These are phyloP conservation scores for Tachypleus tridentatus DNA, from an alignment of 1,140 invertebrate species.

Conservation along the genomic window DNA sequence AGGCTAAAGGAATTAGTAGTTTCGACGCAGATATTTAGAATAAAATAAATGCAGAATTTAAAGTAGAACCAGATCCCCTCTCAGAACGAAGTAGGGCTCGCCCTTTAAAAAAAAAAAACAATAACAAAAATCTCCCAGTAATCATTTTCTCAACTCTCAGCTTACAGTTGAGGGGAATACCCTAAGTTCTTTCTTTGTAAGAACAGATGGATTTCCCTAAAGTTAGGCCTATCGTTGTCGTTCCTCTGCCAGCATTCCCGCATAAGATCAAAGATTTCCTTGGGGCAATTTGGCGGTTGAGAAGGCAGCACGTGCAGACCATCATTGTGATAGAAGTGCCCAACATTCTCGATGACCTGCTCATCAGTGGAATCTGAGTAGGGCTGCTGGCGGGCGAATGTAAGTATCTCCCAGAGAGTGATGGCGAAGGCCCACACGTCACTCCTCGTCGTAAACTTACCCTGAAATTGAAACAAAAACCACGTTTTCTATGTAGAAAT, in stretches of 20 bases:
- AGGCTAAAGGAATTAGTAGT: too few relatives aligned
- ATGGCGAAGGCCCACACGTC: slow-evolving; percentile 85
- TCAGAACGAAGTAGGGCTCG: too few relatives aligned
- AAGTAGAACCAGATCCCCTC: too few relatives aligned
- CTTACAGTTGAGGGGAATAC: slow-evolving; percentile 35
- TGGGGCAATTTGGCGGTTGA: slow-evolving; percentile 67
- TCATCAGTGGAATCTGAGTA: slow-evolving; percentile 63
- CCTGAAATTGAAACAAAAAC: slow-evolving; percentile 42
- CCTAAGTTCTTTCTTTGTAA: slow-evolving; percentile 79
- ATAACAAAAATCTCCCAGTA: too few relatives aligned
- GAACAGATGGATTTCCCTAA: slow-evolving; percentile 81
- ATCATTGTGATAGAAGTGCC: slow-evolving; percentile 53
- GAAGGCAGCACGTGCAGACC: slow-evolving; percentile 48
- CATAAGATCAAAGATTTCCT: slow-evolving; percentile 88
- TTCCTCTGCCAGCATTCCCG: slow-evolving; percentile 85
- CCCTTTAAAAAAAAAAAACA: too few relatives aligned
- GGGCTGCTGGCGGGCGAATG: slow-evolving; percentile 68
- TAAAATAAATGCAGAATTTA: too few relatives aligned
- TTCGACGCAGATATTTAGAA: too few relatives aligned
- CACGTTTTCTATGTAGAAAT: too few relatives aligned
- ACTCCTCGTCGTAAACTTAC: slow-evolving; percentile 69
- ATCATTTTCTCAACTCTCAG: neutral
- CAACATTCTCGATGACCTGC: slow-evolving; percentile 63
- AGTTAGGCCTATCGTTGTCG: slow-evolving; percentile 68
- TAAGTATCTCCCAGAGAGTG: slow-evolving; percentile 77